Percentiles rank a stretch among this genome's conserved stretches.
Conservation (phyloP, 2,797 vertebrate genomes). For the Aselliscus stoliczkanus region DNA sequence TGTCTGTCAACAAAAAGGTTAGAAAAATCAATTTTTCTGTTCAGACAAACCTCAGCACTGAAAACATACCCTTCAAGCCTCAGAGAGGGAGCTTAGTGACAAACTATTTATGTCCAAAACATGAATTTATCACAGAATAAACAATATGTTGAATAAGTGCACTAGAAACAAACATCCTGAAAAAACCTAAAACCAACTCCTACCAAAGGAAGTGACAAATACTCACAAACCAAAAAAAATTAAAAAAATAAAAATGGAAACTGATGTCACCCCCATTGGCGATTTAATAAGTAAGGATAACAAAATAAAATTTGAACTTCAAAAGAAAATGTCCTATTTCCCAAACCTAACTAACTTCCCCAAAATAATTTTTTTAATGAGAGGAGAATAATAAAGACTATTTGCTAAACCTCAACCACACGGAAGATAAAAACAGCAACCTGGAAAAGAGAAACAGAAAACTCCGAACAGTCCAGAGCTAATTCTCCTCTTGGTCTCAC, state of each 20-base stretch:
- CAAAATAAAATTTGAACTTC: not conserved
- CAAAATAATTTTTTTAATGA: not conserved
- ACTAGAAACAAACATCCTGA: not conserved
- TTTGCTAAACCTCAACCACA: conserved; percentile 22
- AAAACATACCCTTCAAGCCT: not conserved
- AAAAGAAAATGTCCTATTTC: not conserved
- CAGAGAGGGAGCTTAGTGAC: not conserved
- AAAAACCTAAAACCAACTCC: not conserved
- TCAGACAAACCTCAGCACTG: not conserved
- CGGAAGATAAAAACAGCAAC: conserved; percentile 18
- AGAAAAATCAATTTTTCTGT: not conserved
- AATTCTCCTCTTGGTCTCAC: not conserved
- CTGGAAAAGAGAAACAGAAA: conserved; percentile 5
- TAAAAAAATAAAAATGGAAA: not conserved
- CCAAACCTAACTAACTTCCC: not conserved
- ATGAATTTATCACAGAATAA: not conserved
- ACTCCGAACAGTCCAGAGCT: not conserved
- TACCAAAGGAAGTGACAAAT: not conserved
- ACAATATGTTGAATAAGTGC: not conserved
- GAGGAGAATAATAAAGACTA: not conserved
- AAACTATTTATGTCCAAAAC: not conserved
- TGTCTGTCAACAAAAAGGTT: not conserved
- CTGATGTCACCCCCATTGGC: not conserved
- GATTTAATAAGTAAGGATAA: not conserved
- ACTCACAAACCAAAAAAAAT: not conserved